Conservation (phyloP, 2,888 invertebrate species). For the Shargacucullia verbasci region DNA sequence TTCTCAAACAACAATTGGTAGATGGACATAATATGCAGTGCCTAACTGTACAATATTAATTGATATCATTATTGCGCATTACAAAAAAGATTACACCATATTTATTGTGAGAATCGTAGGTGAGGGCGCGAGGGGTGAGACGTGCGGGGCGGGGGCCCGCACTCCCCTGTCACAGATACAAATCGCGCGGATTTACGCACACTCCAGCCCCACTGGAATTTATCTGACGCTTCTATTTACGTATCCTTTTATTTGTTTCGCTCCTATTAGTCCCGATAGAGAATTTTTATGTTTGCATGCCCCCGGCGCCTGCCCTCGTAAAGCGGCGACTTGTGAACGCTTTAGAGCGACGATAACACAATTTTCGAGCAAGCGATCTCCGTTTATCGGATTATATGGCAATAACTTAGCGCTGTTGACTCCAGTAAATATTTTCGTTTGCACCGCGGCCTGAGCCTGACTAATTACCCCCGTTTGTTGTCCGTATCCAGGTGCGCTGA, state of each 20-base stretch:
- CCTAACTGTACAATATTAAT: conserved; percentile 26
- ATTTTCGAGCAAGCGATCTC: conserved; percentile 82
- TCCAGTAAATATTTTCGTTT: conserved; percentile 83
- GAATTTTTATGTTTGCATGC: conserved; percentile 88
- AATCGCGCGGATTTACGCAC: conserved; percentile 89
- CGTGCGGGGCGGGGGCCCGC: conserved; percentile 61
- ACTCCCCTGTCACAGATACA: conserved; percentile 88
- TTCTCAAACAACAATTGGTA: no score
- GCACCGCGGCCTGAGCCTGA: conserved; percentile 74
- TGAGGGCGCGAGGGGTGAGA: conserved; percentile 46
- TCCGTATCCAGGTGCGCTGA: conserved; percentile 80
- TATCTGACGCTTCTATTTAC: conserved; percentile 88
- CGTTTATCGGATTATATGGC: conserved; percentile 85
- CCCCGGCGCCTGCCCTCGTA: conserved; percentile 84
- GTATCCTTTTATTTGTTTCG: conserved; percentile 89
- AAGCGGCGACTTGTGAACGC: conserved; percentile 86
- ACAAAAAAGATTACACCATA: conserved; percentile 57
- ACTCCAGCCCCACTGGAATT: conserved; percentile 87
- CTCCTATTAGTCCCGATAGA: conserved; percentile 89
- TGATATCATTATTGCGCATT: conserved; percentile 43
- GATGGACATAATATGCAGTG: not conserved
- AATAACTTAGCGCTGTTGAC: conserved; percentile 79
- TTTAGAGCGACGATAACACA: conserved; percentile 86
- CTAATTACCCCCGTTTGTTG: conserved; percentile 80
- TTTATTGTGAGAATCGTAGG: conserved; percentile 80